phyloP scores from a whole-genome alignment of 2,113 vertebrate genomes.

The Myrmecobius fasciatus region DNA sequence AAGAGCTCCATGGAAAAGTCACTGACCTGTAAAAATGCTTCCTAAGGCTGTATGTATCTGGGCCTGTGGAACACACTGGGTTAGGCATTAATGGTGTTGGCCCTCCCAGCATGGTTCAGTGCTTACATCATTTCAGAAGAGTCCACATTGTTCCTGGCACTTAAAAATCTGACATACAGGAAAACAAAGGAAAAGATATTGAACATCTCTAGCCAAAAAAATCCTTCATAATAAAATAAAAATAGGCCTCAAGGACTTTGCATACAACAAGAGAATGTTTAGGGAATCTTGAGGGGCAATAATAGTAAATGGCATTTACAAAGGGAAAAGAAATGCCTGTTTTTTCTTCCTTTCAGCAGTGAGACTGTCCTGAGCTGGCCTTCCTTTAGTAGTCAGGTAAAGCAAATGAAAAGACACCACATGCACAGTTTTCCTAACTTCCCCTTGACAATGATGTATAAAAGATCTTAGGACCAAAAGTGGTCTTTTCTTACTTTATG shows the following conservation, averaged over 20 bases:
- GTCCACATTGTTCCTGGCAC: conserved; percentile 58
- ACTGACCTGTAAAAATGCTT: conserved; percentile 81
- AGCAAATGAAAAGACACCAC: conserved; percentile 36
- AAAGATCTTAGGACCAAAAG: not conserved
- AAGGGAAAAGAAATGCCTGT: not conserved
- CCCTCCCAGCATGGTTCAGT: conserved; percentile 72
- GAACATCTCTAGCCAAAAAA: conserved; percentile 39
- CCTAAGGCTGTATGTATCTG: conserved; percentile 60
- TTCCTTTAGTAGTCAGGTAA: not conserved
- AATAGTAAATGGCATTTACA: conserved; percentile 13
- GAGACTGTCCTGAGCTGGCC: not conserved
- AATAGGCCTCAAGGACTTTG: conserved; percentile 53
- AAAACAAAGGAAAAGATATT: conserved; percentile 54
- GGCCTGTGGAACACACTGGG: conserved; percentile 69
- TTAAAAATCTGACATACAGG: conserved; percentile 54
- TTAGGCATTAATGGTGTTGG: conserved; percentile 67
- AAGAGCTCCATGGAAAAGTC: conserved; percentile 76
- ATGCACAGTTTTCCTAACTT: not conserved
- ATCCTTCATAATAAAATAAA: conserved; percentile 10
- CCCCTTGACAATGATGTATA: not conserved
- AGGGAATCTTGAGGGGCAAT: conserved; percentile 28
- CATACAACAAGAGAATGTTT: conserved; percentile 14
- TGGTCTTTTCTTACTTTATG: not conserved
- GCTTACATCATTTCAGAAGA: conserved; percentile 62
- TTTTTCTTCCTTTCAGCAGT: not conserved